phyloP scores from a whole-genome alignment of 2,797 vertebrate species.

The Xenopus petersii region DNA sequence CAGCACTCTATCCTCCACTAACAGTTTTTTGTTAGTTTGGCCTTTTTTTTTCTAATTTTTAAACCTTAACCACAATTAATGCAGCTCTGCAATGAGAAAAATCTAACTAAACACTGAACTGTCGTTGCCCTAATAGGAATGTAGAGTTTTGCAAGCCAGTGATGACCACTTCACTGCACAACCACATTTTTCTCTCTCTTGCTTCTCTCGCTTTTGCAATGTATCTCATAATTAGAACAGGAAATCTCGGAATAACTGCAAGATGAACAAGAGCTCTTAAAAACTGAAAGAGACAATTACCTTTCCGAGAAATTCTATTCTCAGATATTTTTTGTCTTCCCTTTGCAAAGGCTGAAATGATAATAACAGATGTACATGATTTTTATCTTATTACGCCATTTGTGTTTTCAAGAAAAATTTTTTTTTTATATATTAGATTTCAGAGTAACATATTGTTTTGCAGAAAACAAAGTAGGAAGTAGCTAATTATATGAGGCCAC shows the following conservation, averaged over 20 bases:
- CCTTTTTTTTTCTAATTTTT: too few species aligned
- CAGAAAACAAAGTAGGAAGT: slow-evolving; percentile 60
- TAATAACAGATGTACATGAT: slow-evolving; percentile 65
- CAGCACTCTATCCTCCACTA: too few species aligned
- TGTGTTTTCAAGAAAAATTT: slow-evolving; percentile 56
- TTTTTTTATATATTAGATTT: slow-evolving; percentile 46
- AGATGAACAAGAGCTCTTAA: slow-evolving; percentile 71
- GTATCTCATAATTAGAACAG: slow-evolving; percentile 75
- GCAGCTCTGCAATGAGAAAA: too few species aligned
- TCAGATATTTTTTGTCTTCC: neutral
- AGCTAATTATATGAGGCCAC: slow-evolving; percentile 74
- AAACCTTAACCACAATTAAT: too few species aligned
- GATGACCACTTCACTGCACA: slow-evolving; percentile 50
- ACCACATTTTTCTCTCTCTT: slow-evolving; percentile 59
- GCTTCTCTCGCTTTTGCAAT: slow-evolving; percentile 64
- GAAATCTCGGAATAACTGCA: slow-evolving; percentile 73
- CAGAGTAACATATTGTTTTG: slow-evolving; percentile 29
- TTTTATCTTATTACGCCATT: slow-evolving; percentile 53
- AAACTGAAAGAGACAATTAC: slow-evolving; percentile 72
- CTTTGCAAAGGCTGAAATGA: slow-evolving; percentile 60
- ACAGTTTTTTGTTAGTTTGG: too few species aligned
- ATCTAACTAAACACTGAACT: neutral
- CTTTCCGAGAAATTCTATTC: slow-evolving; percentile 71
- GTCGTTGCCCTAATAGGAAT: slow-evolving; percentile 49
- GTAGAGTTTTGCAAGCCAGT: slow-evolving; percentile 55